phyloP scores from a whole-genome alignment of 2,797 vertebrate genomes.

The Enteromius afrohamiltoni region DNA sequence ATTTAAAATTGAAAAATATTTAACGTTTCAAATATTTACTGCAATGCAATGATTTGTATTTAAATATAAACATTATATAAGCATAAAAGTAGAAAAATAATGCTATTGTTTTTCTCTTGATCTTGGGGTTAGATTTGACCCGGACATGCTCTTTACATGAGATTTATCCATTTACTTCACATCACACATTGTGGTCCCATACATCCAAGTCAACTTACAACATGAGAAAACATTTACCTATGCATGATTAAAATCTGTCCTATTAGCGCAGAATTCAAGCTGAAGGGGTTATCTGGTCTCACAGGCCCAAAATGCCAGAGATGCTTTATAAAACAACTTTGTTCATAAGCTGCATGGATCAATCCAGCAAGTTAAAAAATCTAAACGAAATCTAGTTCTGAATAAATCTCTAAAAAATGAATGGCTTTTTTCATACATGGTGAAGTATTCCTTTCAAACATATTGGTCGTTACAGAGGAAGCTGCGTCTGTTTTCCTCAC shows the following conservation, averaged over 20 bases:
- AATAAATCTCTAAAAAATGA: neutral
- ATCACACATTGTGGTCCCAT: slow-evolving; percentile 25
- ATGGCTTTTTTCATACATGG: neutral
- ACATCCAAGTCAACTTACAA: slow-evolving; percentile 26
- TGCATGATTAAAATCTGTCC: neutral
- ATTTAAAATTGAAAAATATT: neutral
- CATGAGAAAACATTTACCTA: neutral
- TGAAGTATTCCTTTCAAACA: slow-evolving; percentile 9
- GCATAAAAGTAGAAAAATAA: neutral
- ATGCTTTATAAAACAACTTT: neutral
- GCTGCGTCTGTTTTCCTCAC: neutral
- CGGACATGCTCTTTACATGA: neutral
- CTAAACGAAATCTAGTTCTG: neutral
- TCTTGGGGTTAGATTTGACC: slow-evolving; percentile 23
- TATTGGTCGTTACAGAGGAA: neutral
- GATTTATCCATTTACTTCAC: neutral
- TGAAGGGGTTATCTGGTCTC: neutral
- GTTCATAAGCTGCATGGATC: neutral
- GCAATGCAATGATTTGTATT: neutral
- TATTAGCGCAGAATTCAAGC: slow-evolving; percentile 10
- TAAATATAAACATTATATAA: neutral
- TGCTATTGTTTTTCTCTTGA: neutral
- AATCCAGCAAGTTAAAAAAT: slow-evolving; percentile 16
- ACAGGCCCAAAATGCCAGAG: slow-evolving; percentile 18
- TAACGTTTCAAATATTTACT: neutral